phyloP scores from a whole-genome alignment of 92 coral and sea anemone species.

The Pocillopora meandrina region DNA sequence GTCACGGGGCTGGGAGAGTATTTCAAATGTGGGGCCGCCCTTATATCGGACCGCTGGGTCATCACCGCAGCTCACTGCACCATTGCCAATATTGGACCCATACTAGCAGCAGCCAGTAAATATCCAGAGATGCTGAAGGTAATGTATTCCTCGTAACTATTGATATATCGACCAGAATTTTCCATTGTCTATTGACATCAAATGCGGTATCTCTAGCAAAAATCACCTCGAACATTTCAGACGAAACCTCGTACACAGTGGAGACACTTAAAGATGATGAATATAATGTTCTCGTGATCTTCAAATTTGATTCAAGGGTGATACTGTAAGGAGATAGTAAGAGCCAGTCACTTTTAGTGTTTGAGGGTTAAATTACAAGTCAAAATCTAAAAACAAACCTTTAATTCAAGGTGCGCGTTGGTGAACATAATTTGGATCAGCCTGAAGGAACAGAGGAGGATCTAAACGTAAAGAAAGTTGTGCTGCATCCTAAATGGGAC shows the following conservation, averaged over 20 bases:
- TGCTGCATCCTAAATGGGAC: conserved; percentile 82
- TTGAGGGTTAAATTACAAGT: no score
- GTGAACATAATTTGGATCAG: conserved; percentile 78
- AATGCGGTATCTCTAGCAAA: no score
- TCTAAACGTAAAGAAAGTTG: conserved; percentile 59
- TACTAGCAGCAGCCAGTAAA: conserved; percentile 57
- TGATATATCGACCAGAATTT: background rate
- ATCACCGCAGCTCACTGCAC: conserved; percentile 96
- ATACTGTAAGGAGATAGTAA: no score
- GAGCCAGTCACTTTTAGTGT: no score
- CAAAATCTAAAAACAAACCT: background rate
- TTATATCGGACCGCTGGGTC: conserved; percentile 88
- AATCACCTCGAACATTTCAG: no score
- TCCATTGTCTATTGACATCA: no score
- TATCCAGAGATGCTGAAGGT: conserved; percentile 73
- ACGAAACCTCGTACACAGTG: no score
- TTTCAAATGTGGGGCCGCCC: conserved; percentile 94
- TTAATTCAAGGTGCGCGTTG: conserved; percentile 72
- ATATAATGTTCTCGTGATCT: no score
- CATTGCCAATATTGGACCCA: conserved; percentile 53
- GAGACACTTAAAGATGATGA: no score
- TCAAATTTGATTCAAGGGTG: no score
- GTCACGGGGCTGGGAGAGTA: conserved; percentile 74
- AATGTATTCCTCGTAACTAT: background rate
- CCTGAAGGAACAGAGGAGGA: conserved; percentile 75